Evolutionary conservation across 2,113 vertebrate genomes (phyloP).

Genomic region (Antechinus flavipes): DNA sequence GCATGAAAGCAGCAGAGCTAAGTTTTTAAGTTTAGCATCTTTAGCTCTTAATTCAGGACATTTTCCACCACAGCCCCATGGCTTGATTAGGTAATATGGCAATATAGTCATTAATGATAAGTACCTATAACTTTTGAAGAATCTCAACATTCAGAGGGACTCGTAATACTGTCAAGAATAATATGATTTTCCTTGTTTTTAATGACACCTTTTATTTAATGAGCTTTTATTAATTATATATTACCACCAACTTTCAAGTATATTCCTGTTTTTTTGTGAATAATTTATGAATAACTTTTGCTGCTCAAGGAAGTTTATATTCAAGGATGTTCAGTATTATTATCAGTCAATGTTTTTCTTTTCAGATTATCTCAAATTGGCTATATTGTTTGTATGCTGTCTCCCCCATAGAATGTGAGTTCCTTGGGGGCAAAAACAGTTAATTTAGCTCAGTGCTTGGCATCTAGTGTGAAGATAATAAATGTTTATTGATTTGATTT

Average conservation of each 20-base stretch:
- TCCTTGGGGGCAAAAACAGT: neutral
- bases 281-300: neutral
- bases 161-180: neutral
- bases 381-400: neutral
- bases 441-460: neutral
- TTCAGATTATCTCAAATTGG: neutral
- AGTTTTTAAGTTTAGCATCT: neutral
- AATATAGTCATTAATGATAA: neutral
- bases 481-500: neutral
- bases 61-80: neutral
- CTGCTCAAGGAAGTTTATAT: neutral
- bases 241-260: neutral
- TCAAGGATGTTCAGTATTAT: neutral
- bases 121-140: neutral
- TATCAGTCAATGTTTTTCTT: neutral
- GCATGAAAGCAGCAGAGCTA: neutral
- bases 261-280: neutral
- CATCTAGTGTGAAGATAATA: neutral
- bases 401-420: neutral
- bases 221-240: neutral
- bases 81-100: neutral
- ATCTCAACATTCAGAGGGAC: neutral
- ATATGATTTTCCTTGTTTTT: neutral
- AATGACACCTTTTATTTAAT: neutral
- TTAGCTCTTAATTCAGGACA: neutral